Evolutionary conservation across 2,888 invertebrate species (phyloP), one percentile per base, ranked within the genome.

Genomic region (Lasioglossum vierecki): DNA sequence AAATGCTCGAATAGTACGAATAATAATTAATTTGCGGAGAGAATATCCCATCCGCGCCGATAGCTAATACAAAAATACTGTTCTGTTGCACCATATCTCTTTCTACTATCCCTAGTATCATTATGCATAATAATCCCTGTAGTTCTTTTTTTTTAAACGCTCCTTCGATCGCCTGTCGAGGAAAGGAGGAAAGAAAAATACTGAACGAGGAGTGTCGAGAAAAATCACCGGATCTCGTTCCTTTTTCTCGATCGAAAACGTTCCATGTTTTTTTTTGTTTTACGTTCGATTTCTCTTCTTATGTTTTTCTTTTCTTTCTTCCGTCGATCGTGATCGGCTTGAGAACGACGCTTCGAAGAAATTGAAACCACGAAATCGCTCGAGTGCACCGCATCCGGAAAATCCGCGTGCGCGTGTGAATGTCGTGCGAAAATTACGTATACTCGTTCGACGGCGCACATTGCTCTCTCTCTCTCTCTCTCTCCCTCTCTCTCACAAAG

Each of bases 61-160:
- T 80, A 82, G 85, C 90, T 91, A 92, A 94, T 94, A 94, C 91
- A 94, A 94, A 94, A 94, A 94, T 94, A 94, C 93, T 94, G 94
- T 93, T 93, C 89, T 92, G 91, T 91, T 92, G 91, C 91, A 90
- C 90, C 89, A 91, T 91, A 92, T 91, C 91, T 85, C 90, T 86
- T 89, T 90, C 88, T 90, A 91, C 83, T 92, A 92, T 88, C 86
- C 89, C 90, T 91, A 90, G 85, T 81, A 70, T 70, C 70, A 88
- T 91, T 90, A 92, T 88, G 92, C 92, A 88, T 88, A 93, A 84
- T 88, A 86, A 88, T 93, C 88, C 90, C 91, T 92, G 92, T 90
- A 91, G 89, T 90, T 88, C 89, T 91, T 88, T 68, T 66, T 60
- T 63, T 63, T 63, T 1, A 15, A 90, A 90, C 89, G 82, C 84